A percentile compares a stretch with the other conserved stretches of the same genome.
phyloP scores from a whole-genome alignment of 2,888 invertebrate genomes.

The Orthosia gothica region DNA sequence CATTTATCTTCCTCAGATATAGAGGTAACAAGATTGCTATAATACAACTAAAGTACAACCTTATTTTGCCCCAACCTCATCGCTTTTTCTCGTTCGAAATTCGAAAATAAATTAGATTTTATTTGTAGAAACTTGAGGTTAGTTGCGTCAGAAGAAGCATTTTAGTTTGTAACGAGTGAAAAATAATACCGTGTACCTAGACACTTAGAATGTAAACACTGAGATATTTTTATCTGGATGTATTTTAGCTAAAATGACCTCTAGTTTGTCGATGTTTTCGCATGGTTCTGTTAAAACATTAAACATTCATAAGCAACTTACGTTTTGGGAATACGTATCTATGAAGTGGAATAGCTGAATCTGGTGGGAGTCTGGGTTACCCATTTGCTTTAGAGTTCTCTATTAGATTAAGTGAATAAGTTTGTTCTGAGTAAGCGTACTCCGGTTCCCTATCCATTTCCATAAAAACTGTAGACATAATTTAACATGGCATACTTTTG shows the following conservation, averaged over 20 bases:
- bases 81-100: constrained; percentile 45
- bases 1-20: constrained; percentile 55
- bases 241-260: background rate
- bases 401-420: no score
- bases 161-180: background rate
- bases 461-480: no score
- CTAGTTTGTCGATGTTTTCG: background rate
- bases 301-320: background rate
- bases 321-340: background rate
- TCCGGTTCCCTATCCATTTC: no score
- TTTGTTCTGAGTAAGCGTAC: no score
- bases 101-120: constrained; percentile 40
- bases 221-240: background rate
- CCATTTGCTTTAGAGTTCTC: no score
- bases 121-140: constrained; percentile 2
- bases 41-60: constrained; percentile 50
- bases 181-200: background rate
- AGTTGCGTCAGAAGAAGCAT: background rate
- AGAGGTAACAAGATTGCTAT: constrained; percentile 58
- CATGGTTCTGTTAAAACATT: no score
- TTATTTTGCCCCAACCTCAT: constrained; percentile 45
- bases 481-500: no score
- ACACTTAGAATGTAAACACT: no score
- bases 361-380: no score
- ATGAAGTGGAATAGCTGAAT: no score